These are phyloP conservation scores for Heliconius congener DNA, from an alignment of 1,140 invertebrate species.

Conservation along the genomic window DNA sequence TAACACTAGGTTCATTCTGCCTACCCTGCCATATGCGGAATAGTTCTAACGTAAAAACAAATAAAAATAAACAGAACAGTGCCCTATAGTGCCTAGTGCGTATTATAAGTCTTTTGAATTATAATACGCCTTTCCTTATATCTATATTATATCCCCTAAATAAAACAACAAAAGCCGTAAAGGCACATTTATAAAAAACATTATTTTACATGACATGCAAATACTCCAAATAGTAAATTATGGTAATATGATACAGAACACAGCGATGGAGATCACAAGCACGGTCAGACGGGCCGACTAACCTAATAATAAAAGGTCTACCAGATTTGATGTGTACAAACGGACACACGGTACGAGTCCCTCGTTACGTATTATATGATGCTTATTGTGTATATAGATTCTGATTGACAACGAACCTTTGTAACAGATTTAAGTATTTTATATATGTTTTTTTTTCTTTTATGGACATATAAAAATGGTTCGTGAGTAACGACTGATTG, in stretches of 20 bases:
- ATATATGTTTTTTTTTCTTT: not conserved
- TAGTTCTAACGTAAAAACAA: not conserved
- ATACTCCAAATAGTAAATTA: constrained; percentile 17
- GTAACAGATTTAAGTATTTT: not conserved
- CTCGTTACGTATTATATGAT: not conserved
- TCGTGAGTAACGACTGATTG: too few species aligned
- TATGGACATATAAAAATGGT: not conserved
- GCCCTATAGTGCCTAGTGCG: too few species aligned
- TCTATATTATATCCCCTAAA: too few species aligned
- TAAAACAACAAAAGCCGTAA: not conserved
- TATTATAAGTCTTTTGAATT: too few species aligned
- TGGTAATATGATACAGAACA: constrained; percentile 1
- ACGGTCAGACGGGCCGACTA: constrained; percentile 12
- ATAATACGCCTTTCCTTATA: too few species aligned
- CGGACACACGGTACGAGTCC: constrained; percentile 20
- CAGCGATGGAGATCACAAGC: constrained; percentile 15
- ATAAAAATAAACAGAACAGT: not conserved
- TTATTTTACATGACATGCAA: constrained; percentile 13
- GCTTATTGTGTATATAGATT: not conserved
- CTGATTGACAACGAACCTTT: not conserved
- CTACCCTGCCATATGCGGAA: not conserved
- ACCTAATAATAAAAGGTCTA: constrained; percentile 28
- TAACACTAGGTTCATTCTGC: not conserved
- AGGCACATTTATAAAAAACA: not conserved
- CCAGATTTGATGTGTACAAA: constrained; percentile 22